phyloP scores from a whole-genome alignment of 2,113 vertebrate species.

The Pollachius pollachius region DNA sequence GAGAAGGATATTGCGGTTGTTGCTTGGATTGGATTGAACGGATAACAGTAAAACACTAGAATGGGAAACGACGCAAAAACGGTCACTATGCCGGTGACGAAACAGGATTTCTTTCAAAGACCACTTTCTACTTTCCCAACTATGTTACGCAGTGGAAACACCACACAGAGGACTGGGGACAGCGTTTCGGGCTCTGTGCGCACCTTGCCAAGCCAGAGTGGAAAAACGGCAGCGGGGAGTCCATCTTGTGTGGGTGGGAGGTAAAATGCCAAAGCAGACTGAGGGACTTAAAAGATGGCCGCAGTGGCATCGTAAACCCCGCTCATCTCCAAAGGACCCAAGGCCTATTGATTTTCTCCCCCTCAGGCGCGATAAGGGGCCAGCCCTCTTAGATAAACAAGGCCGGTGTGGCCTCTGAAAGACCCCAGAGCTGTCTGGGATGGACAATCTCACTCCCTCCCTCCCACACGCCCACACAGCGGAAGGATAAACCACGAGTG shows the following conservation, averaged over 20 bases:
- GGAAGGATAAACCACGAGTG: conserved; percentile 47
- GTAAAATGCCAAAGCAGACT: conserved; percentile 52
- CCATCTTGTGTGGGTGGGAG: conserved; percentile 49
- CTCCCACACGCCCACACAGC: conserved; percentile 9
- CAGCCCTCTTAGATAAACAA: conserved; percentile 70
- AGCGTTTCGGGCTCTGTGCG: no score
- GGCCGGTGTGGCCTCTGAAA: conserved; percentile 60
- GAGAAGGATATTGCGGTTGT: no score
- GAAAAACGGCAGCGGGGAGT: conserved; percentile 5
- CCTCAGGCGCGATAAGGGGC: conserved; percentile 62
- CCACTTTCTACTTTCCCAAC: no score
- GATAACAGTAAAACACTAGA: no score
- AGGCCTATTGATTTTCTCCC: conserved; percentile 65
- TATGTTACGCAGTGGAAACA: no score
- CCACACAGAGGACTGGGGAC: no score
- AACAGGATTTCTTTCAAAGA: no score
- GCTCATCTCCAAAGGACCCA: conserved; percentile 55
- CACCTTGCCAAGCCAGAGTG: no score
- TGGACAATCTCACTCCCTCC: conserved; percentile 38
- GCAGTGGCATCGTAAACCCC: conserved; percentile 61
- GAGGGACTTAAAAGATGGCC: conserved; percentile 61
- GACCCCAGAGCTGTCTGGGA: conserved; percentile 60
- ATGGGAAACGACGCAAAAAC: no score
- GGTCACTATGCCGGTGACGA: no score
- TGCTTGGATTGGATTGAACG: no score